Conservation (phyloP, 1,140 invertebrate genomes). For the Bombus pascuorum region DNA sequence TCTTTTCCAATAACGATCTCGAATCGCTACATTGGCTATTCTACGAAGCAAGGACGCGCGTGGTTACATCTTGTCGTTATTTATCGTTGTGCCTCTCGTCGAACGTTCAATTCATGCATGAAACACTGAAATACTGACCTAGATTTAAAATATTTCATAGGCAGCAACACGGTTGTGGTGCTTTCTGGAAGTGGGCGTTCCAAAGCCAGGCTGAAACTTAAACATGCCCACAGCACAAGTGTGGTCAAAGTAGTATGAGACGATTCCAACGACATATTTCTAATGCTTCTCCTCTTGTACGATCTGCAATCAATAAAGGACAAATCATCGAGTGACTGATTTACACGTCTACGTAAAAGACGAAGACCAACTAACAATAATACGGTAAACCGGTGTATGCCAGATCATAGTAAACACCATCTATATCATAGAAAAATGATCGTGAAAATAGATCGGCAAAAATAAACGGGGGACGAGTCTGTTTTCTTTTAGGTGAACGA, state of each 20-base stretch:
- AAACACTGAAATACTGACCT: slow-evolving; percentile 72
- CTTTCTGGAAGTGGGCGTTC: slow-evolving; percentile 53
- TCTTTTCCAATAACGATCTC: not conserved
- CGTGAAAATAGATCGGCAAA: not conserved
- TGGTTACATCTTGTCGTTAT: not conserved
- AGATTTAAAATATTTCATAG: slow-evolving; percentile 75
- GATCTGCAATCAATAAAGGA: slow-evolving; percentile 35
- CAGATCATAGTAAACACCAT: not conserved
- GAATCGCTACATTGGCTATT: no score
- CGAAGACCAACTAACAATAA: no score
- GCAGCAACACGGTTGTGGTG: slow-evolving; percentile 64
- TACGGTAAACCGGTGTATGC: not conserved
- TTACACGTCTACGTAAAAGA: not conserved
- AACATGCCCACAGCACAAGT: slow-evolving; percentile 63
- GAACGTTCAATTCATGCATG: not conserved
- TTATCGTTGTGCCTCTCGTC: not conserved
- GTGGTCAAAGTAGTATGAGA: slow-evolving; percentile 70
- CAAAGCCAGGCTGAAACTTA: slow-evolving; percentile 58
- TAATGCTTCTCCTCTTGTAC: not conserved
- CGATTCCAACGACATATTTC: slow-evolving; percentile 68
- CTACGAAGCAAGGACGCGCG: not conserved
- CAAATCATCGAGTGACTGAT: not conserved
- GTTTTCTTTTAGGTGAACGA: slow-evolving; percentile 45
- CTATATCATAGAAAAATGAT: not conserved
- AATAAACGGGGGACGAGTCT: not conserved